Percentiles rank a stretch among this genome's conserved stretches.
Conservation (phyloP, 2,113 vertebrate species). For the Phalacrocorax aristotelis region DNA sequence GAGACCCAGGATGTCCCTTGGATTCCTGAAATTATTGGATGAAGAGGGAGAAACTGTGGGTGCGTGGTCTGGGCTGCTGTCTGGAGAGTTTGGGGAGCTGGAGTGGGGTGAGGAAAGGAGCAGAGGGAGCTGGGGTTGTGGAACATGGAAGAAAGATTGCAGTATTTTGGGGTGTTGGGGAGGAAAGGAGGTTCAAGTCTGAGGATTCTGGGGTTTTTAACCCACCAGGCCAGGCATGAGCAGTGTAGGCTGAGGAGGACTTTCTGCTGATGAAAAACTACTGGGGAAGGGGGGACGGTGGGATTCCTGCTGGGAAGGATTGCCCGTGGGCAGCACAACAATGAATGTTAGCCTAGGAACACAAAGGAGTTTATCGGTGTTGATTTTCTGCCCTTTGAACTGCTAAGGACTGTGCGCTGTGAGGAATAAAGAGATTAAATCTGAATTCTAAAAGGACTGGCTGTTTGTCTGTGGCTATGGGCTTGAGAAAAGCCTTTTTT, state of each 20-base stretch:
- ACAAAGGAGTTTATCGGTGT: conserved; percentile 10
- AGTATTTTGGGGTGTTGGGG: background rate
- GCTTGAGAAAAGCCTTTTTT: background rate
- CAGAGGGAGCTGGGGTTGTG: background rate
- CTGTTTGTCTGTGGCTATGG: background rate
- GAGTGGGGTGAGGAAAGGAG: background rate
- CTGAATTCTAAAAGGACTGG: background rate
- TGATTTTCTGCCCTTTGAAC: conserved; percentile 54
- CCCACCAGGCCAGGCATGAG: background rate
- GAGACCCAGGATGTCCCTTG: background rate
- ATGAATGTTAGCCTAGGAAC: background rate
- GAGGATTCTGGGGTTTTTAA: background rate
- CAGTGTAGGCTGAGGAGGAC: background rate
- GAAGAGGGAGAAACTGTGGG: background rate
- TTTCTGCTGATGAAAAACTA: background rate
- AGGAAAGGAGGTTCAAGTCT: background rate
- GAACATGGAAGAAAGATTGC: background rate
- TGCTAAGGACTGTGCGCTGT: background rate
- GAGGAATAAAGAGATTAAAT: conserved; percentile 40
- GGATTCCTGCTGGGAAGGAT: background rate
- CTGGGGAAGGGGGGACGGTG: accelerated
- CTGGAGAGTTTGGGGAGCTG: background rate
- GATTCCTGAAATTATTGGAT: background rate
- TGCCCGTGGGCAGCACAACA: background rate
- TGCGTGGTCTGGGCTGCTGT: background rate